Evolutionary conservation across 2,113 vertebrate genomes (phyloP).

Genomic region (Nesogale talazaci): DNA sequence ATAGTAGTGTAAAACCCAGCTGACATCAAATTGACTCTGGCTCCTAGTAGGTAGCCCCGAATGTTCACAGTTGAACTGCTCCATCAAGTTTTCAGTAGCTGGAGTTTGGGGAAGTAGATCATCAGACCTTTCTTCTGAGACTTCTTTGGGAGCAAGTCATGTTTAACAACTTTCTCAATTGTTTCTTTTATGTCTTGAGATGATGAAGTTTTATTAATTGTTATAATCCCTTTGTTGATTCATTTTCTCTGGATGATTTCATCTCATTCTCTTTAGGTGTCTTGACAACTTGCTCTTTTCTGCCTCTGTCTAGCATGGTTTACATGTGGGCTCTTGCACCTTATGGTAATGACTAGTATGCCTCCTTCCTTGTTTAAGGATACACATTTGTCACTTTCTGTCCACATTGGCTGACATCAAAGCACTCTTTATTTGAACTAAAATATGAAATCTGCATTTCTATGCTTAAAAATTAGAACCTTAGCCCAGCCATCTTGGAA

Average conservation of each 20-base stretch:
- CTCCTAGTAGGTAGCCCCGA: neutral
- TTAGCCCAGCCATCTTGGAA: neutral
- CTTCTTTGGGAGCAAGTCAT: neutral
- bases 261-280: rapidly evolving
- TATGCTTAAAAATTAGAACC: neutral
- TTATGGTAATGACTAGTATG: neutral
- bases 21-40: neutral
- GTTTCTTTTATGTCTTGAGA: neutral
- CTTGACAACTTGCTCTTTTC: neutral
- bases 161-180: neutral
- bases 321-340: neutral
- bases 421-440: neutral
- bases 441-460: neutral
- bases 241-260: neutral
- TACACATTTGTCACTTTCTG: neutral
- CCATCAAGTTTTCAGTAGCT: neutral
- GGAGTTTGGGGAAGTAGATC: neutral
- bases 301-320: rapidly evolving
- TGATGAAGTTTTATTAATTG: neutral
- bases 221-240: rapidly evolving
- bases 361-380: neutral
- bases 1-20: neutral
- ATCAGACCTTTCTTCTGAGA: neutral
- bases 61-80: neutral
- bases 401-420: neutral